Percentiles rank a stretch among this genome's conserved stretches.
Conservation (phyloP, 2,888 invertebrate genomes). For the Pegoplata infirma region DNA sequence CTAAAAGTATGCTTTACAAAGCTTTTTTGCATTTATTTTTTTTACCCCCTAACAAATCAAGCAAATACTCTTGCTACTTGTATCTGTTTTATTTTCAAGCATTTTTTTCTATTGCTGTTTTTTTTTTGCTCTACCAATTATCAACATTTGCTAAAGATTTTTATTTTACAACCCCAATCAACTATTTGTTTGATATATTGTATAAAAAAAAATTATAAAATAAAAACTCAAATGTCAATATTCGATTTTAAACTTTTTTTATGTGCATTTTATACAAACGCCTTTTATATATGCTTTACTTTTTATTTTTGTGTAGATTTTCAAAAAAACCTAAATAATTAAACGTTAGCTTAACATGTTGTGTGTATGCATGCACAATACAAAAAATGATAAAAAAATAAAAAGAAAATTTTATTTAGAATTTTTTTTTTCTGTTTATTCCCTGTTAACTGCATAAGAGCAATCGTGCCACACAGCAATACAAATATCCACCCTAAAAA, state of each 20-base stretch:
- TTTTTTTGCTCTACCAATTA: slow-evolving; percentile 38
- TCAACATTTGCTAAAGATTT: slow-evolving; percentile 40
- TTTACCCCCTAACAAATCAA: slow-evolving; percentile 47
- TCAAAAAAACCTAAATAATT: slow-evolving; percentile 73
- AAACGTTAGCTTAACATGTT: slow-evolving; percentile 68
- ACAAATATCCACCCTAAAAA: slow-evolving; percentile 39
- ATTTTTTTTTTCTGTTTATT: too few relatives aligned
- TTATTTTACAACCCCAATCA: slow-evolving; percentile 50
- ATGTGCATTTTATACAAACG: slow-evolving; percentile 42
- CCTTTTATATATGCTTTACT: slow-evolving; percentile 47
- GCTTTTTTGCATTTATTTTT: slow-evolving; percentile 30
- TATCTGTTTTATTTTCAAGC: slow-evolving; percentile 6
- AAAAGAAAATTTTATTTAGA: slow-evolving; percentile 24
- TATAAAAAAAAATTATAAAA: background rate
- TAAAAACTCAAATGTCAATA: slow-evolving; percentile 61
- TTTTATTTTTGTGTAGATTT: slow-evolving; percentile 65
- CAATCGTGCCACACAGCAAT: slow-evolving; percentile 57
- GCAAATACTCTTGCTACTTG: slow-evolving; percentile 48
- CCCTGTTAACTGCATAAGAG: slow-evolving; percentile 59
- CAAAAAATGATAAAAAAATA: background rate
- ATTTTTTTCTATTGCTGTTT: slow-evolving; percentile 28
- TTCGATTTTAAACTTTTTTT: slow-evolving; percentile 45
- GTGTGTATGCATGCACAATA: slow-evolving; percentile 13
- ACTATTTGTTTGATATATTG: slow-evolving; percentile 46
- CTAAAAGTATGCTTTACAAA: slow-evolving; percentile 62